phyloP scores from a whole-genome alignment of 2,797 vertebrate genomes.

The Acanthiza pusilla region DNA sequence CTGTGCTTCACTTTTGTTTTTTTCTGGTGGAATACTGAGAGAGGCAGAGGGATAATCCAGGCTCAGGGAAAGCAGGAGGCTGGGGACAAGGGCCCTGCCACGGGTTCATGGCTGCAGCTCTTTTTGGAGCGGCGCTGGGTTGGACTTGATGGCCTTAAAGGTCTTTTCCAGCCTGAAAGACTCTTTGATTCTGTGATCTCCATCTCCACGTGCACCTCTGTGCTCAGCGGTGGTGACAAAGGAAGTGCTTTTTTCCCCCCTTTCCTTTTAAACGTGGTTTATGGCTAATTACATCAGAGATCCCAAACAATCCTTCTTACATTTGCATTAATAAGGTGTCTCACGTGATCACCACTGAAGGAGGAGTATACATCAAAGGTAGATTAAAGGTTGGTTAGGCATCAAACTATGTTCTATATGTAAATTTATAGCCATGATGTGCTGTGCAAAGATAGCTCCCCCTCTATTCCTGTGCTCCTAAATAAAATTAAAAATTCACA shows the following conservation, averaged over 20 bases:
- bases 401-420: conserved; percentile 90
- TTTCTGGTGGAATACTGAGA: rapidly evolving
- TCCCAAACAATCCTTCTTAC: conserved; percentile 77
- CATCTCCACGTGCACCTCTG: neutral
- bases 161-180: neutral
- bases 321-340: conserved; percentile 77
- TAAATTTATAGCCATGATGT: conserved; percentile 90
- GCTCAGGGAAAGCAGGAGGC: neutral
- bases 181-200: neutral
- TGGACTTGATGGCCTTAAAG: neutral
- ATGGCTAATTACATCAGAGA: conserved; percentile 82
- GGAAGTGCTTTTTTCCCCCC: neutral
- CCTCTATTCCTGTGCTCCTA: conserved; percentile 86
- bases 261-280: conserved; percentile 61
- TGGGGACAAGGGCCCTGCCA: neutral
- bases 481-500: conserved; percentile 98
- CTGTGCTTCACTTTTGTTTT: neutral
- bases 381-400: conserved; percentile 91
- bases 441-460: conserved; percentile 84
- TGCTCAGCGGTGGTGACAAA: conserved; percentile 32
- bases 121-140: neutral
- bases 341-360: conserved; percentile 77
- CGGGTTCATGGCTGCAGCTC: neutral
- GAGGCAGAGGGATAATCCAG: neutral
- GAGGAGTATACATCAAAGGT: conserved; percentile 84